phyloP scores from a whole-genome alignment of 1,140 invertebrate species.

The Euwallacea fornicatus region DNA sequence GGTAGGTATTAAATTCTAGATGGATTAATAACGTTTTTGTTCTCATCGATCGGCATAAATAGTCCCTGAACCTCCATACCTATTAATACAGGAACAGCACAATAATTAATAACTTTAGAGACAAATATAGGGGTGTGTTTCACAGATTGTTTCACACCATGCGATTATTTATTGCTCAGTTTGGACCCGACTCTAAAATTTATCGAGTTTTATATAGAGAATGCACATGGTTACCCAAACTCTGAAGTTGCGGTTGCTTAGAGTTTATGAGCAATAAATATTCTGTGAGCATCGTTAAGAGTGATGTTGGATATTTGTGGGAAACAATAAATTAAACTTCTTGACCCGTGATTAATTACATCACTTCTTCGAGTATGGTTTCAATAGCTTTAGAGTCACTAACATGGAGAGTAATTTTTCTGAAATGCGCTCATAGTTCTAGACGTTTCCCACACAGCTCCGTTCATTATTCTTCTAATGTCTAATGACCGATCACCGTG shows the following conservation, averaged over 20 bases:
- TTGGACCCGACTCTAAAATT: slow-evolving; percentile 6
- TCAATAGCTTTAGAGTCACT: too few relatives aligned
- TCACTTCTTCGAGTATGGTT: too few relatives aligned
- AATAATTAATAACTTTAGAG: slow-evolving; percentile 20
- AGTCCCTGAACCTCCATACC: slow-evolving; percentile 10
- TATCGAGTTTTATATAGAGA: slow-evolving; percentile 3
- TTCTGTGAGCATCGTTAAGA: neutral
- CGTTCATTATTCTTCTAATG: too few relatives aligned
- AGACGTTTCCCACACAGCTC: too few relatives aligned
- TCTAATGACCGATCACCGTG: too few relatives aligned
- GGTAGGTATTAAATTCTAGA: slow-evolving; percentile 10
- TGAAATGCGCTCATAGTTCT: too few relatives aligned
- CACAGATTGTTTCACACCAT: neutral
- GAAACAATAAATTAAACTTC: neutral
- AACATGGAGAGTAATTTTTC: too few relatives aligned
- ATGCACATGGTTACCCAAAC: slow-evolving; percentile 2
- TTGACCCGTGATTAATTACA: neutral
- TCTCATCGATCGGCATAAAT: slow-evolving; percentile 17
- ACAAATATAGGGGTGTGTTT: slow-evolving; percentile 25
- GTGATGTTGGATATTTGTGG: neutral
- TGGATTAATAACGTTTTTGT: slow-evolving; percentile 13
- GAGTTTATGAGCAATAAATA: slow-evolving; percentile 13
- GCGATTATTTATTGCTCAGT: slow-evolving; percentile 15
- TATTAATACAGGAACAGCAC: neutral
- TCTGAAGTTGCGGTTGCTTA: neutral